Evolutionary conservation across 2,113 vertebrate species (phyloP).

Genomic region (Sinocyclocheilus anshuiensis): DNA sequence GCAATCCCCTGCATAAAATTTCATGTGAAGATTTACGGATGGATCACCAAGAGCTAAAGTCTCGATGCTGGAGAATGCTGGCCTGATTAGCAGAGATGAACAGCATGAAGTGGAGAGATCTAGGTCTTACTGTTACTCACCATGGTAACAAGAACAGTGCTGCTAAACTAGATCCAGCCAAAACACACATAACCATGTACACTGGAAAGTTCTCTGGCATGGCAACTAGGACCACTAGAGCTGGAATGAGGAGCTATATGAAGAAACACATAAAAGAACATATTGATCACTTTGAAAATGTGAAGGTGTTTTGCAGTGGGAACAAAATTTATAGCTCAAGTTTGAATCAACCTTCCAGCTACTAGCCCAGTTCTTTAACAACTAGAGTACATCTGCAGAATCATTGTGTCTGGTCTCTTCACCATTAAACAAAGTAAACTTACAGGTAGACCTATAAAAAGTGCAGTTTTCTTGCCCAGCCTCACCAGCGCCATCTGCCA

Average conservation of each 20-base stretch:
- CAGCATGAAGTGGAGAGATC: conserved; percentile 25
- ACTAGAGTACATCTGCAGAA: background rate
- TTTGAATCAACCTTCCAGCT: background rate
- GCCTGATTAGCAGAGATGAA: conserved; percentile 37
- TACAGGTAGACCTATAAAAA: conserved; percentile 73
- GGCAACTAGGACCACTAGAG: conserved; percentile 64
- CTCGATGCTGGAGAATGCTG: background rate
- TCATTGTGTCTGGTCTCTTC: background rate
- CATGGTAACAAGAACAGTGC: conserved; percentile 78
- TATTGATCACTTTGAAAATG: background rate
- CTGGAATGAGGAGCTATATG: conserved; percentile 74
- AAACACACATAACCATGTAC: conserved; percentile 67
- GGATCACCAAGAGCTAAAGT: background rate
- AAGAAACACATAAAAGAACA: conserved; percentile 6
- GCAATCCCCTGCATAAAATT: background rate
- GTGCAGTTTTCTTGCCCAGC: conserved; percentile 74
- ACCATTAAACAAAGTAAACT: conserved; percentile 50
- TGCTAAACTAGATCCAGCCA: conserved; percentile 74
- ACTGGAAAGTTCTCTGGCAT: conserved; percentile 71
- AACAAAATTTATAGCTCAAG: background rate
- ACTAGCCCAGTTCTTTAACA: background rate
- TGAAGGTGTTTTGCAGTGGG: background rate
- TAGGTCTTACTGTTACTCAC: conserved; percentile 67
- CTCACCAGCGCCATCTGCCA: conserved; percentile 75
- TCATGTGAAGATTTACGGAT: conserved; percentile 1